Base-by-base conservation (phyloP, 2,113 vertebrate species). In the Cephalopholis sonnerati region DNA sequence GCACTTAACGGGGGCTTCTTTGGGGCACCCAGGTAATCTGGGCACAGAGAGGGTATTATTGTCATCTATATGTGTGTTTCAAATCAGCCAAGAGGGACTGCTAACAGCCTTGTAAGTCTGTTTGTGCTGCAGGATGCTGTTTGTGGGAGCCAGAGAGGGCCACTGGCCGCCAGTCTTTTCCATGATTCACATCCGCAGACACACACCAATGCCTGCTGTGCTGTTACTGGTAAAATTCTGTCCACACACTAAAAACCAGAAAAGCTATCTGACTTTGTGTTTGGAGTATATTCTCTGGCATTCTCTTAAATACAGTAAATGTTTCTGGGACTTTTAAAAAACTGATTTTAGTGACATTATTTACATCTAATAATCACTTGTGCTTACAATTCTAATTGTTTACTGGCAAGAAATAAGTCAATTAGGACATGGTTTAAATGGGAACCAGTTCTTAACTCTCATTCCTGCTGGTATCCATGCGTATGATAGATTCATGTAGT, bases 131-230 rank as follows among this genome's bases (percentile, higher is more conserved):
- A 99, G 98, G 95, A 97, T 99, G 96, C 96, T 99, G 94, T 98
- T 97, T 77, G 98, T 98, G 54, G 98, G 97, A 11, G 98, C 97
- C 92, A 97, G 98, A 44, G 98, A 99, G 90, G 97, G 98, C 87
- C 97, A 99, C 93, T 97, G 97, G 96, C 98, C 98, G 1, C 92
- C 86, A 57, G 96, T 99, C 83, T 97, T 99, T 81, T 99, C 98
- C 91, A 99, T 99, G 98, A 99, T 99, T 93, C 98, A 99, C 87
- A 95, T 99, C 92, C 97, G 93, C 88, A 97, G 97, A 95, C 96
- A 96, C 50, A 99, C 98, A 75, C 98, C 98, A 86, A 87, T 99
- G 83, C 98, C 98, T 93, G 98, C 98, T 85, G 96, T 99, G 87
- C 94, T 99, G 86, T 92, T 99, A 74, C 93, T 98, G 98, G 98